Conservation (phyloP, 2,888 invertebrate species). For the Listrodromus nycthemerus region DNA sequence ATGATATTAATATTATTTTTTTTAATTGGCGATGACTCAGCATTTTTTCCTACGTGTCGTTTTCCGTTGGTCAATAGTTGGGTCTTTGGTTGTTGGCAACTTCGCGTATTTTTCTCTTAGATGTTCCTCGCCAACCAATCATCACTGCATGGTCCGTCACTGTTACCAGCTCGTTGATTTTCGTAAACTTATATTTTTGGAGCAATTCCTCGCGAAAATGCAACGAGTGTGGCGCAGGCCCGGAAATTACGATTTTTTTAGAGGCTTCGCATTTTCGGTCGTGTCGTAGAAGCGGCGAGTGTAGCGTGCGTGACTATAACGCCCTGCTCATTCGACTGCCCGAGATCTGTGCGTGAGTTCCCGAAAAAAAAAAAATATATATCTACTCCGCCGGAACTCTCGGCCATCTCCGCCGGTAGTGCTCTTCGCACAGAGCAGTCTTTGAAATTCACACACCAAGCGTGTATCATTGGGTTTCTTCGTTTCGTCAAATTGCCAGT, state of each 20-base stretch:
- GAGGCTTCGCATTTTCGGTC: conserved; percentile 25
- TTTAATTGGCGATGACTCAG: neutral
- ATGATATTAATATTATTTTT: conserved; percentile 7
- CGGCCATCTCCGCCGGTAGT: neutral
- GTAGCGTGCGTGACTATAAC: conserved; percentile 27
- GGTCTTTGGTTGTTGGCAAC: neutral
- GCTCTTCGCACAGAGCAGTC: conserved; percentile 18
- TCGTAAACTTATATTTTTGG: neutral
- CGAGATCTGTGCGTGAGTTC: conserved; percentile 38
- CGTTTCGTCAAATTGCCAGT: conserved; percentile 52
- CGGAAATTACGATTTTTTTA: conserved; percentile 16
- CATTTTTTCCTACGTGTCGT: neutral
- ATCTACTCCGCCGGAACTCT: neutral
- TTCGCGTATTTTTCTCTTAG: too few species aligned
- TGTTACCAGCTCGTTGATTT: neutral
- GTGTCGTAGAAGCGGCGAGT: conserved; percentile 14
- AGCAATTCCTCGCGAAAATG: conserved; percentile 6
- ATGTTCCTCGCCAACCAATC: too few species aligned
- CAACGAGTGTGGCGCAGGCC: conserved; percentile 29
- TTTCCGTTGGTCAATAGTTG: neutral
- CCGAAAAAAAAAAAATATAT: conserved; percentile 25
- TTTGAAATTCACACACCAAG: conserved; percentile 32
- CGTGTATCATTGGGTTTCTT: neutral
- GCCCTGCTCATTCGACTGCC: conserved; percentile 14
- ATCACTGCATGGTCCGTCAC: too few species aligned